Base-by-base conservation (phyloP, 2,113 vertebrate species). In the Meleagris gallopavo region DNA sequence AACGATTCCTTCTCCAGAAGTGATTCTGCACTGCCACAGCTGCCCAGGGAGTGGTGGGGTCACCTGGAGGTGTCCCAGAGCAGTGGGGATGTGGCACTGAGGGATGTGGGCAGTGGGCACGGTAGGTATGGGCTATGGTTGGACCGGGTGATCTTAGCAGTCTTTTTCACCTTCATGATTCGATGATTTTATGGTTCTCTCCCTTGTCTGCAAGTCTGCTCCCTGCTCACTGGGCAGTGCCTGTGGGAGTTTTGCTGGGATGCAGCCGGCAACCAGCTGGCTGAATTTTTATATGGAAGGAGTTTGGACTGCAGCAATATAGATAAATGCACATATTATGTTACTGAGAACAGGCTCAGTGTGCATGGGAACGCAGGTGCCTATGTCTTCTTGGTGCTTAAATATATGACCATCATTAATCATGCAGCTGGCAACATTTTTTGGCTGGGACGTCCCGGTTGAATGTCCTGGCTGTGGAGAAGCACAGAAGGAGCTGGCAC, bases 281-380 rank as follows among this genome's bases (percentile, higher is more conserved):
- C 19, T 25, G 65, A 15, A 2, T 64, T 15, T 43, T 30, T 24
- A 22, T 1, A 1, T 10, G 27, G 67, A 62, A 25, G 8, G 18
- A 38, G 11, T 21, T 29, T 24, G 11, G 38, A 8, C 18, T 15
- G 1, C 30, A 52, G 67, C 58, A 91, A 55, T 3, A 20, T 2
- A 32, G 30, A 21, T 21, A 55, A 78, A 71, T 2, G 4, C 4
- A 2, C 4, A 20, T 13, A 11, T n/a, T 60, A 25, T 60, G 43
- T 73, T 80, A 22, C 95, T 81, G 94, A 50, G 85, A 91, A 46
- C 11, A 15, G 61, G 72, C 71, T 80, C 2, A 0, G 16, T 1
- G 9, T 9, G 32, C 81, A 15, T 96, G 94, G 88, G 95, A 93
- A 96, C 96, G 61, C 96, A 95, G 94, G 83, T 95, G 90, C 74